Conservation (phyloP, 2,888 invertebrate genomes). For the Pristionchus exspectatus region DNA sequence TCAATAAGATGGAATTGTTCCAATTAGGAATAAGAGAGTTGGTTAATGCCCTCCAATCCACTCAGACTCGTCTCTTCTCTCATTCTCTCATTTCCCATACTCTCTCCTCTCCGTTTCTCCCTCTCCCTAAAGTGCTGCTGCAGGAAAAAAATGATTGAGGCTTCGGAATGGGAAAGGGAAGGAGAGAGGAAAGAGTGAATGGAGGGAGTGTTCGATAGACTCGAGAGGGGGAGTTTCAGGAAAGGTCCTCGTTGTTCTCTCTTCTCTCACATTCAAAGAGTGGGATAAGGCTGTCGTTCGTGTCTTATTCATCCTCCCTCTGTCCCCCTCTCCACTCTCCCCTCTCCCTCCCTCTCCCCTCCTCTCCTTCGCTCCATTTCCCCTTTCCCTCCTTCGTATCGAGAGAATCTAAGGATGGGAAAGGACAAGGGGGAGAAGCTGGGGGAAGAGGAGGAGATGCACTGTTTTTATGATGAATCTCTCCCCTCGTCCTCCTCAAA, state of each 20-base stretch:
- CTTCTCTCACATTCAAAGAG: conserved; percentile 20
- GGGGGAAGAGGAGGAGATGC: not conserved
- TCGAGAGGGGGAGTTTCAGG: not conserved
- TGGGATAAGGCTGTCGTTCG: conserved; percentile 1
- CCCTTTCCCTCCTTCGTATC: conserved; percentile 3
- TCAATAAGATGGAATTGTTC: not conserved
- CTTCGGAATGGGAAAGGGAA: conserved; percentile 5
- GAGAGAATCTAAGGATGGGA: conserved; percentile 24
- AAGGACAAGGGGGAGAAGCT: not conserved
- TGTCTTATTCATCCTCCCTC: not conserved
- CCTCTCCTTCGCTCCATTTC: not conserved
- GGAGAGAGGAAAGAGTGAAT: not conserved
- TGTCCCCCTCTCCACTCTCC: too few species aligned
- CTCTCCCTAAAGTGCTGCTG: not conserved
- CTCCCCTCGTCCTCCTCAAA: not conserved
- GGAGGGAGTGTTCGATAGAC: not conserved
- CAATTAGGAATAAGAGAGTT: conserved; percentile 20
- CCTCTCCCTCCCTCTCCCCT: not conserved
- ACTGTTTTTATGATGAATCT: conserved; percentile 28
- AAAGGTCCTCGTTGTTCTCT: conserved; percentile 33
- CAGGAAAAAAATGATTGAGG: not conserved
- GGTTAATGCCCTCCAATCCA: conserved; percentile 47
- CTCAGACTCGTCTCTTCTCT: not conserved
- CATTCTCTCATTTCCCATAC: too few species aligned
- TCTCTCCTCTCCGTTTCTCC: not conserved